These are phyloP conservation scores for Proisotoma minuta DNA, from an alignment of 2,888 invertebrate species.

Conservation along the genomic window DNA sequence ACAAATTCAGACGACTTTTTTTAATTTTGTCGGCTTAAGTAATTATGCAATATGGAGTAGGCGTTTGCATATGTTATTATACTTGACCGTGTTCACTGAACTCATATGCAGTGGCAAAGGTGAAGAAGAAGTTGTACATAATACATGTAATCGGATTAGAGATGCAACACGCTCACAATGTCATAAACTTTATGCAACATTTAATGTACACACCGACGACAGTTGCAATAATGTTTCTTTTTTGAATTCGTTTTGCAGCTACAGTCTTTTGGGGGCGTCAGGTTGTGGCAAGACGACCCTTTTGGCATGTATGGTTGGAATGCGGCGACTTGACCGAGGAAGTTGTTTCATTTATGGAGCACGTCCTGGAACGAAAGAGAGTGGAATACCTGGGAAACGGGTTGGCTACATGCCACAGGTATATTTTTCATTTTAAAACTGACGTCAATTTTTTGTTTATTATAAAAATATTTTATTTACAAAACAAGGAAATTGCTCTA, in stretches of 20 bases:
- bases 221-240: no score
- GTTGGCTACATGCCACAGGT: conserved; percentile 98
- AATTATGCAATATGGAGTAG: no score
- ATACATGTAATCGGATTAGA: neutral
- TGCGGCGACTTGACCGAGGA: conserved; percentile 77
- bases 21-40: no score
- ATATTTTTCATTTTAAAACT: conserved; percentile 23
- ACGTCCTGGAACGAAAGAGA: conserved; percentile 79
- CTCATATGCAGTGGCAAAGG: no score
- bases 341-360: conserved; percentile 86
- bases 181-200: no score
- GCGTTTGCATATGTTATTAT: no score
- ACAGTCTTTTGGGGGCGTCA: conserved; percentile 88
- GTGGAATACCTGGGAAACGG: conserved; percentile 84
- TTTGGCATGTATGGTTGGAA: conserved; percentile 84
- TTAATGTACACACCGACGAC: no score
- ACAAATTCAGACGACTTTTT: no score
- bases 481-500: conserved; percentile 70
- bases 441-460: neutral
- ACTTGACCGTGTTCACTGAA: no score
- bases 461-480: conserved; percentile 5
- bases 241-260: conserved; percentile 59
- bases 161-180: no score
- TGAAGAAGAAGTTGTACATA: no score
- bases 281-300: conserved; percentile 87